Conservation (phyloP, 1,140 invertebrate species). For the Coptotermes formosanus region DNA sequence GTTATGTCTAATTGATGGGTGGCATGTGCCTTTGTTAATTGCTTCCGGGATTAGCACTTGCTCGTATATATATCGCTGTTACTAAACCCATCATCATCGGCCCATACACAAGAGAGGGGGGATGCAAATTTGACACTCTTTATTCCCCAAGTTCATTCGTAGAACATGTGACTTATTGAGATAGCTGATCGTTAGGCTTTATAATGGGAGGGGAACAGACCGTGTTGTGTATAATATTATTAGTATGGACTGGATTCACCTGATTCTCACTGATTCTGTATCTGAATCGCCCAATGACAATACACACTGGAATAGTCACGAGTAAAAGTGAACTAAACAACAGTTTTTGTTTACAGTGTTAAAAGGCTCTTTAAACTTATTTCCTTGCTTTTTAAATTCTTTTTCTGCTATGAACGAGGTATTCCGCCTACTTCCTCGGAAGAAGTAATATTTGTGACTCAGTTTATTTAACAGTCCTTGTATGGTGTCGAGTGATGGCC, state of each 20-base stretch:
- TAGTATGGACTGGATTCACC: constrained; percentile 11
- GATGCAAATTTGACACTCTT: constrained; percentile 26
- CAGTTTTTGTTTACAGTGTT: neutral
- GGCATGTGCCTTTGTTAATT: constrained; percentile 35
- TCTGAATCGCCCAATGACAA: neutral
- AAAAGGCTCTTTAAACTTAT: too few relatives aligned
- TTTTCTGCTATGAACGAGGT: too few relatives aligned
- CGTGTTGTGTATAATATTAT: neutral
- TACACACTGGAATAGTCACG: neutral
- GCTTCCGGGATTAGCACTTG: constrained; percentile 33
- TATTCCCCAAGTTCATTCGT: constrained; percentile 31
- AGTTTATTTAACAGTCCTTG: too few relatives aligned
- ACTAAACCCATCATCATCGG: constrained; percentile 33
- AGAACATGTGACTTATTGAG: constrained; percentile 31
- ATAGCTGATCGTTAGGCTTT: constrained; percentile 29
- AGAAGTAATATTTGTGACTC: too few relatives aligned
- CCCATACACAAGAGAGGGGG: neutral
- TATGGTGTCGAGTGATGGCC: too few relatives aligned
- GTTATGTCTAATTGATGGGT: constrained; percentile 35
- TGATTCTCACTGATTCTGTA: neutral
- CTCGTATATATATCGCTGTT: constrained; percentile 28
- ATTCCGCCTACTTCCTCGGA: too few relatives aligned
- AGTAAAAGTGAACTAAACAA: neutral
- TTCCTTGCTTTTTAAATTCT: too few relatives aligned
- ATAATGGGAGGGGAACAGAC: neutral